Evolutionary conservation across 2,113 vertebrate species (phyloP), one percentile per base, ranked within the genome.

Genomic region (Misgurnus anguillicaudatus): DNA sequence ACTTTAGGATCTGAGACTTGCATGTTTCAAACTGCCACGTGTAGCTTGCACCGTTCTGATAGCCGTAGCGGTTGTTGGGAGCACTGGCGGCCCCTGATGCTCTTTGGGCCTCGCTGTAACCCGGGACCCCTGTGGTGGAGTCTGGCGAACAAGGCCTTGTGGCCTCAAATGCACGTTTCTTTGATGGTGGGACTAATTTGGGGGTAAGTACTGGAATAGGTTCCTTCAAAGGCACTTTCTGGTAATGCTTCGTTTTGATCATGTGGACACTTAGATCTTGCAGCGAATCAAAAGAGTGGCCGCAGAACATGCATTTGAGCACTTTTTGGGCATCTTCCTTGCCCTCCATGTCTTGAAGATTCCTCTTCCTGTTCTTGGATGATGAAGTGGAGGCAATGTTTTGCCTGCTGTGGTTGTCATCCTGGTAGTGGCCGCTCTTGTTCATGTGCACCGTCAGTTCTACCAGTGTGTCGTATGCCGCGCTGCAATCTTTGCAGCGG

Each of bases 201-300:
- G 95, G 95, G 38, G 96, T 93, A 85, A 99, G 90, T 79, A 96
- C 94, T 68, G 97, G 97, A 77, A 99, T 95, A 0, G 98, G 98
- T 94, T 99, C 97, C 94, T 99, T 99, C 91, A 99, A 98, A 98
- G 98, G 98, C 97, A 99, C 97, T 97, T 99, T 99, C 94, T 99
- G 98, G 95, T 99, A 99, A 95, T 99, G 98, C 91, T 99, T 99
- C 64, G 98, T 99, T 94, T 99, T 98, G 67, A 99, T 99, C 98
- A 99, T 99, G 80, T 99, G 98, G 86, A 99, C 98, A 0, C 98
- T 99, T 88, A 99, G 72, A 76, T 99, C 98, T 91, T 99, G 98
- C 76, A 99, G 95, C 36, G 98, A 99, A 82, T 99, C 97, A 67
- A 99, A 99, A 53, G 98, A 98, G 87, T 99, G 96, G 57, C 98